Conservation (phyloP, 2,113 vertebrate species). For the Coreoperca whiteheadi region DNA sequence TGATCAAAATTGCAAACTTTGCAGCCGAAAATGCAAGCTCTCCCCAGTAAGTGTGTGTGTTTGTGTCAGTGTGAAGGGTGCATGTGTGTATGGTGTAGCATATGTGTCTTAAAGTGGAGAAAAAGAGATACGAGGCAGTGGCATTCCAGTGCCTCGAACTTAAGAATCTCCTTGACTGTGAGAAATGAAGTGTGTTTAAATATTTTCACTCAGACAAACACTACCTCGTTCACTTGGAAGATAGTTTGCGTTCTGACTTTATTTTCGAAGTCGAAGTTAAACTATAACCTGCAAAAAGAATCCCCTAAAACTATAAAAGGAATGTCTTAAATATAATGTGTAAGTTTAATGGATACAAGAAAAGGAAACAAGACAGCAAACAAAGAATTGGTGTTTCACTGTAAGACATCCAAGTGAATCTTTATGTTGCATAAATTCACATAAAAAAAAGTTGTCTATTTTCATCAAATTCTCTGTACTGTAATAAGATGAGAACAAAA, state of each 20-base stretch:
- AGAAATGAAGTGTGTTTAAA: conserved; percentile 59
- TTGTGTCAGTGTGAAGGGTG: not conserved
- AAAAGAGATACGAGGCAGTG: conserved; percentile 39
- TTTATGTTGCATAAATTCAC: not conserved
- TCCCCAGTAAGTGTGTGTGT: not conserved
- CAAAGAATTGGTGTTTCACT: not conserved
- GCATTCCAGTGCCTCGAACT: conserved; percentile 40
- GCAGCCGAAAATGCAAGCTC: not conserved
- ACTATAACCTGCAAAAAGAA: conserved; percentile 22
- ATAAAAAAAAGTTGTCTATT: not conserved
- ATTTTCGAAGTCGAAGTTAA: conserved; percentile 1
- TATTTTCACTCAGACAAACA: conserved; percentile 34
- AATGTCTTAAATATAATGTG: not conserved
- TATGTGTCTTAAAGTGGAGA: conserved; percentile 27
- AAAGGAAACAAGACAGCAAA: not conserved
- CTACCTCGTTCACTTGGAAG: conserved; percentile 5
- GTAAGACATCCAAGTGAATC: not conserved
- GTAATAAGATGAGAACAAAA: not conserved
- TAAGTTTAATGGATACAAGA: not conserved
- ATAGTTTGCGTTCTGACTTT: conserved; percentile 12
- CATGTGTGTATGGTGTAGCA: not conserved
- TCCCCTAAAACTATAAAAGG: not conserved
- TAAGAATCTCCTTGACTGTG: conserved; percentile 65
- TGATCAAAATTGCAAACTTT: conserved; percentile 20
- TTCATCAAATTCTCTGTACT: not conserved